phyloP scores from a whole-genome alignment of 2,888 invertebrate species.

The Thereva nobilitata region DNA sequence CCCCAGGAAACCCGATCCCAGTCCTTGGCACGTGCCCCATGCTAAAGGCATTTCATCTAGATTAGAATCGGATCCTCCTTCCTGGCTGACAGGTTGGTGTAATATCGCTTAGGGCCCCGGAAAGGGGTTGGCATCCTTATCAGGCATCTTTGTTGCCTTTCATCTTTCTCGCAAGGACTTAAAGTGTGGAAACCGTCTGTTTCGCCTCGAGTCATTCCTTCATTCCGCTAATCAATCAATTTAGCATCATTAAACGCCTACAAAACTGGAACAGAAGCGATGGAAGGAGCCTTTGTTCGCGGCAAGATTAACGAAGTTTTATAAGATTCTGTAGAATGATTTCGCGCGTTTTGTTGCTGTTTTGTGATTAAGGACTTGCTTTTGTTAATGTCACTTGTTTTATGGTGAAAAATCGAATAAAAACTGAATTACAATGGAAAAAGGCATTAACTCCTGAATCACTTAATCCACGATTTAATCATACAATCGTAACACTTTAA shows the following conservation, averaged over 20 bases:
- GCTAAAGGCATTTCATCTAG: constrained; percentile 19
- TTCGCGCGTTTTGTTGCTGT: too few species aligned
- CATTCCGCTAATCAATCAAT: constrained; percentile 29
- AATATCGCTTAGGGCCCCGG: constrained; percentile 19
- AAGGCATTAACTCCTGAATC: too few species aligned
- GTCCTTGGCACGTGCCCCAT: constrained; percentile 26
- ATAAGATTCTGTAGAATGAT: too few species aligned
- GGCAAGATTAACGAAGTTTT: too few species aligned
- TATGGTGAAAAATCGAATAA: too few species aligned
- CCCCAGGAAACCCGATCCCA: constrained; percentile 27
- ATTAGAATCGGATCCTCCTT: constrained; percentile 26
- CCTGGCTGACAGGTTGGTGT: constrained; percentile 20
- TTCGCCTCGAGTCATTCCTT: constrained; percentile 15
- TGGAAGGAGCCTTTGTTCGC: too few species aligned
- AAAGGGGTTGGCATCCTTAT: constrained; percentile 27
- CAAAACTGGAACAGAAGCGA: background rate
- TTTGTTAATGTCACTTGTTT: too few species aligned
- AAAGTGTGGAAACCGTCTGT: constrained; percentile 17
- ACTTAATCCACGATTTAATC: too few species aligned
- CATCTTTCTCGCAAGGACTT: background rate
- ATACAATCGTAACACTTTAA: too few species aligned
- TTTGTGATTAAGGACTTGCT: too few species aligned
- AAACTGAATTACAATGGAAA: too few species aligned
- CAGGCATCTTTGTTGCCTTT: constrained; percentile 7
- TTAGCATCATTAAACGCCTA: constrained; percentile 23